Conservation (phyloP, 1,140 invertebrate genomes). For the Dinoponera quadriceps region DNA sequence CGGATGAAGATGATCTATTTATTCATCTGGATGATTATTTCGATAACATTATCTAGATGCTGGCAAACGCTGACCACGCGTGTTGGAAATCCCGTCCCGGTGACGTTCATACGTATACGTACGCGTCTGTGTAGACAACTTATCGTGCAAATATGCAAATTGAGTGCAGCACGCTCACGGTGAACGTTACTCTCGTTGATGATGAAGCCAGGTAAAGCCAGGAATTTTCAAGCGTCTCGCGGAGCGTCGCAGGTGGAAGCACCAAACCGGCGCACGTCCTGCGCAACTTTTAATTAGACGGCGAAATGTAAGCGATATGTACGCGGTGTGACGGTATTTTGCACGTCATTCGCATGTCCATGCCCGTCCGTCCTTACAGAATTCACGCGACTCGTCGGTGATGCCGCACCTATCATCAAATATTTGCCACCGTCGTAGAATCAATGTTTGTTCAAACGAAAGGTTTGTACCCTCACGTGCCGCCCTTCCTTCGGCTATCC, state of each 20-base stretch:
- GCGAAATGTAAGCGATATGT: constrained; percentile 31
- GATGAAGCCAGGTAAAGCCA: no score
- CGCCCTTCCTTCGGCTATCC: neutral
- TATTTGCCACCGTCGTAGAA: constrained; percentile 53
- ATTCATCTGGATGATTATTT: no score
- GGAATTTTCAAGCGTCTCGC: no score
- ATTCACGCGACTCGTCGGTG: constrained; percentile 39
- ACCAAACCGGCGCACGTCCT: neutral
- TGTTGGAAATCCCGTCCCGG: no score
- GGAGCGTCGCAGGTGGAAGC: neutral
- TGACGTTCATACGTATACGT: no score
- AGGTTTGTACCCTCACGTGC: constrained; percentile 33
- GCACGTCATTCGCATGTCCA: constrained; percentile 43
- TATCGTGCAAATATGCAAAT: no score
- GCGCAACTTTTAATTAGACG: constrained; percentile 42
- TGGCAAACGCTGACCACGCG: no score
- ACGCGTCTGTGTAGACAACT: no score
- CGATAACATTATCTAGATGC: no score
- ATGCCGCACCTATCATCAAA: constrained; percentile 60
- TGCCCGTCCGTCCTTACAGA: constrained; percentile 25
- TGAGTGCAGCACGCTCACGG: no score
- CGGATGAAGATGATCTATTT: no score
- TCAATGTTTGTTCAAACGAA: constrained; percentile 66
- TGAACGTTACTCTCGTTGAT: no score
- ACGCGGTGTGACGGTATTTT: constrained; percentile 14